These are phyloP conservation scores for Nematostella vectensis DNA, from an alignment of 92 coral and sea anemone genomes.

Conservation along the genomic window DNA sequence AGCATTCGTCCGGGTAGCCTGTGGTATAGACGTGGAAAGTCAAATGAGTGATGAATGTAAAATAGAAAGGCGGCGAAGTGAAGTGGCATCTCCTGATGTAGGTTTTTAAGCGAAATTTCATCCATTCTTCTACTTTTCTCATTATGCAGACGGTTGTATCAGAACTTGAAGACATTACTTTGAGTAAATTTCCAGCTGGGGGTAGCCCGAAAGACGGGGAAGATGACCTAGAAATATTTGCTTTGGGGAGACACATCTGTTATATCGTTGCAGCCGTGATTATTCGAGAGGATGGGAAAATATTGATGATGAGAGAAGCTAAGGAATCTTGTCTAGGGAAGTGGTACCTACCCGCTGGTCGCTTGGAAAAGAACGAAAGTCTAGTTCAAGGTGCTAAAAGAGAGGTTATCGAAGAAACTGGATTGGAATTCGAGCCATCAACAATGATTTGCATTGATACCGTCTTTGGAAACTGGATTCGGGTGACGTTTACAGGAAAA, in stretches of 20 bases:
- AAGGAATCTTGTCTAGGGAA: constrained; percentile 62
- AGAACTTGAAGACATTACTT: no score
- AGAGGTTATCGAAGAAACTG: constrained; percentile 67
- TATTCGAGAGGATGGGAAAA: constrained; percentile 46
- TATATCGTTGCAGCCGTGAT: constrained; percentile 57
- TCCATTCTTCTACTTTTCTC: no score
- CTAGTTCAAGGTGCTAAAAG: constrained; percentile 50
- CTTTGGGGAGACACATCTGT: constrained; percentile 32
- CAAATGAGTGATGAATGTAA: no score
- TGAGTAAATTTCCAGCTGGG: no score
- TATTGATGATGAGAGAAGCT: constrained; percentile 72
- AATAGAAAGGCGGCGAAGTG: no score
- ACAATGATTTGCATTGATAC: constrained; percentile 44
- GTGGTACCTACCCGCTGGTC: constrained; percentile 74
- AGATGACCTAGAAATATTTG: background rate
- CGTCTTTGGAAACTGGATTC: constrained; percentile 41
- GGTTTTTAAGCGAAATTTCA: no score
- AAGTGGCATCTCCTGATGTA: no score
- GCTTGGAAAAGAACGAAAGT: constrained; percentile 45
- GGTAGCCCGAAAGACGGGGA: constrained; percentile 5
- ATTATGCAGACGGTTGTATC: no score
- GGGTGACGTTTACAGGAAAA: constrained; percentile 52
- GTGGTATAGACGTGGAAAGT: no score
- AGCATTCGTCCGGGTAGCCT: no score
- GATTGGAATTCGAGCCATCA: constrained; percentile 42